These are phyloP conservation scores for Centropyge bicolor DNA, from an alignment of 2,797 vertebrate genomes.

Conservation along the genomic window DNA sequence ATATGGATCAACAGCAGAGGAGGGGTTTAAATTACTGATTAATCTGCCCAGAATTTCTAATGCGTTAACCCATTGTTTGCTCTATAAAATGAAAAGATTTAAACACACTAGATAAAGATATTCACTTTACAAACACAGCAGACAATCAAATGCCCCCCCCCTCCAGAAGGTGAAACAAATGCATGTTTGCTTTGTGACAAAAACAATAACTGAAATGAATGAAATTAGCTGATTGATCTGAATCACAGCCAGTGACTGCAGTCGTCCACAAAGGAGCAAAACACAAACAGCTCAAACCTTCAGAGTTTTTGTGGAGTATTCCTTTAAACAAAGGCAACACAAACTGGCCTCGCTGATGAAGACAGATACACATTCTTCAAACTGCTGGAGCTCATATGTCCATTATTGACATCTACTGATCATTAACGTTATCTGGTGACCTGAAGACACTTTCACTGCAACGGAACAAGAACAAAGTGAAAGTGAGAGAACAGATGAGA, in stretches of 20 bases:
- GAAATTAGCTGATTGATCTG: neutral
- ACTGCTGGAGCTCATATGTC: no score
- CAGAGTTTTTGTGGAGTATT: neutral
- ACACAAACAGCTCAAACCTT: neutral
- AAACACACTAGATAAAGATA: no score
- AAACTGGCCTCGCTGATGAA: no score
- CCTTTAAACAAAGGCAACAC: neutral
- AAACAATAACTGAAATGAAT: no score
- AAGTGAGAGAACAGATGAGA: neutral
- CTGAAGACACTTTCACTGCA: neutral
- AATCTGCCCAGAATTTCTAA: neutral
- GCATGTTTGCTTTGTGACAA: no score
- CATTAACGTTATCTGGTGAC: neutral
- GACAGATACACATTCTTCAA: no score
- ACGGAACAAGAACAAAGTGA: neutral
- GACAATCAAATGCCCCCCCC: no score
- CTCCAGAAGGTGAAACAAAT: no score
- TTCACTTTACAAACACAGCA: no score
- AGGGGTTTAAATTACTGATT: no score
- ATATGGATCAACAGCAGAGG: neutral
- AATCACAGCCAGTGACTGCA: neutral
- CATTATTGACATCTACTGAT: neutral
- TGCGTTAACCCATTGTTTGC: no score
- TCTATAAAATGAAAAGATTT: no score
- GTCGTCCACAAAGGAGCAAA: neutral